Conservation (phyloP, 2,113 vertebrate genomes). For the Erinaceus europaeus region DNA sequence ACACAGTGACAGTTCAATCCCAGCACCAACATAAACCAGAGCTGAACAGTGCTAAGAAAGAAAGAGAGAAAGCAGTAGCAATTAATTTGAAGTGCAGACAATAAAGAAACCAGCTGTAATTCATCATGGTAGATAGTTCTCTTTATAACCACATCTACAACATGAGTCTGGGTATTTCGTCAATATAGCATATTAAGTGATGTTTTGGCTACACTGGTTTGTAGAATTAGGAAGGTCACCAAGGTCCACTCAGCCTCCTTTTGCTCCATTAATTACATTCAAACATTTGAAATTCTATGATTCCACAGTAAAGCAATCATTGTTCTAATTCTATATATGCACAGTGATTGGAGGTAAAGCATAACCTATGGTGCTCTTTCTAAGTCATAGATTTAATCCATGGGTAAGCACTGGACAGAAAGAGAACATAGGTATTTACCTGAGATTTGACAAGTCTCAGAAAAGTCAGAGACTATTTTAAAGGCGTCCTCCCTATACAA, state of each 20-base stretch:
- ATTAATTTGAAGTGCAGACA: neutral
- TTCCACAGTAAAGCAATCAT: neutral
- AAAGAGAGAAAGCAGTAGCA: no score
- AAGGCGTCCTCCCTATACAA: neutral
- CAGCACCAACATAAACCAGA: no score
- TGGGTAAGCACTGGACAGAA: neutral
- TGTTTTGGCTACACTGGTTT: neutral
- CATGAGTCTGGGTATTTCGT: neutral
- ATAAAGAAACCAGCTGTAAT: neutral
- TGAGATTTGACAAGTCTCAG: neutral
- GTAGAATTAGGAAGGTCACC: neutral
- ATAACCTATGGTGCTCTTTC: neutral
- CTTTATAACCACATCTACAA: neutral
- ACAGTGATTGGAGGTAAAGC: neutral
- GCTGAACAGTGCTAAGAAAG: no score
- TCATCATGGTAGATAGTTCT: neutral
- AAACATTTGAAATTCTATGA: neutral
- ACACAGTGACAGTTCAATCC: no score
- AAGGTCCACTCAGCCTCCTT: neutral
- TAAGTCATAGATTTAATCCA: neutral
- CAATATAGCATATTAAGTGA: conserved; percentile 4
- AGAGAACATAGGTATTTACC: neutral
- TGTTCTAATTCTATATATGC: neutral
- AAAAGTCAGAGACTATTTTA: neutral
- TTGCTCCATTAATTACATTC: neutral